Base-by-base conservation (phyloP, 2,888 invertebrate genomes). In the Cephus sareptanus region DNA sequence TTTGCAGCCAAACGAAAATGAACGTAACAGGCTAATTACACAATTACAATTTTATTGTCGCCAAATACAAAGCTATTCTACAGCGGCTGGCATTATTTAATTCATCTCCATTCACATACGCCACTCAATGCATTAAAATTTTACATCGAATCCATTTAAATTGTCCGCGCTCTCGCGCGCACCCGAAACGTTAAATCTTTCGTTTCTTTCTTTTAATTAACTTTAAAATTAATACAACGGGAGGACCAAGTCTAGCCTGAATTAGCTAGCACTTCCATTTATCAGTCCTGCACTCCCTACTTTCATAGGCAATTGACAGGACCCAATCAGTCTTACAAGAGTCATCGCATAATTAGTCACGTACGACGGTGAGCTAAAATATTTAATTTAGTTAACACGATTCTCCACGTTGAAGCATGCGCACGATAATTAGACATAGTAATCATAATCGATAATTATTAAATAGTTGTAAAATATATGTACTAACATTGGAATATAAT, bases 241-340 rank as follows among this genome's bases (percentile, higher is more conserved):
- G 74, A 74, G 37, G 34, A 74, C 23, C 34, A 23, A 30, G 13
- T 34, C 35, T 34, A 35, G 37, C 30, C 74, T 34, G 71, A 71
- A 31, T 30, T 30, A 11, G 30, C 34, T 37, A 74, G 37, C n/a
- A 13, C 74, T 78, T 70, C 35, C 35, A 75, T 75, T 15, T 71
- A 71, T 33, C 15, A 33, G 75, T 76, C 79, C 75, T 79, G 78
- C 75, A 73, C 75, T 73, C 76, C 78, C 80, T 80, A 81, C 80
- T 80, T 81, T 81, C 79, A 80, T 76, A 75, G 78, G 75, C 79
- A 81, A 80, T 81, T 80, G 80, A 81, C 81, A 80, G 79, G 77
- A 81, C 77, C 80, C 80, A 79, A 77, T 81, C 81, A 80, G 81
- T 81, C 81, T 81, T 80, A 76, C 71, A 80, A 80, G 77, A 73